phyloP scores from a whole-genome alignment of 1,140 invertebrate species.

The Steinernema feltiae region DNA sequence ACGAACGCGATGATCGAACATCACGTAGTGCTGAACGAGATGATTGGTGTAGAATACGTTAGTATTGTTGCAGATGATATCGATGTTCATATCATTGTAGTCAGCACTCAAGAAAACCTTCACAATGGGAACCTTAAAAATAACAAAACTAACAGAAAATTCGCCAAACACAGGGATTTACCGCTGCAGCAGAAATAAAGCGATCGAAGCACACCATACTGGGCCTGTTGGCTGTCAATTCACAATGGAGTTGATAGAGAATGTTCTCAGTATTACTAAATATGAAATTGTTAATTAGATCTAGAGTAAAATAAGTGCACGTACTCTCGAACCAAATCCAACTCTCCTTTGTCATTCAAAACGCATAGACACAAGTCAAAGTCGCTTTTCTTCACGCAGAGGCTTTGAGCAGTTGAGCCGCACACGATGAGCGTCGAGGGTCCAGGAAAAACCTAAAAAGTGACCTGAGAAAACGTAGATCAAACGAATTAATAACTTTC shows the following conservation, averaged over 20 bases:
- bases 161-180: neutral
- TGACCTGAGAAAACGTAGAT: too few relatives aligned
- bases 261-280: too few relatives aligned
- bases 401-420: neutral
- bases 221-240: neutral
- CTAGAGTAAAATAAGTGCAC: neutral
- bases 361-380: neutral
- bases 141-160: neutral
- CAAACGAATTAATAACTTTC: too few relatives aligned
- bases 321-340: neutral
- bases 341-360: neutral
- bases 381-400: neutral
- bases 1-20: neutral
- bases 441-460: neutral
- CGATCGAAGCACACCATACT: neutral
- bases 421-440: neutral
- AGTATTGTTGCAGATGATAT: neutral
- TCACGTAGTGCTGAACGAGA: neutral
- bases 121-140: neutral
- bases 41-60: neutral
- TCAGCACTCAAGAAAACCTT: neutral
- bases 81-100: neutral
- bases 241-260: neutral
- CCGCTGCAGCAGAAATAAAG: neutral
- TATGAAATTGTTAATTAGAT: neutral